A percentile compares a stretch with the other conserved stretches of the same genome.
Conservation (phyloP, 64 coral and sea anemone genomes). For the Acropora tenuis region DNA sequence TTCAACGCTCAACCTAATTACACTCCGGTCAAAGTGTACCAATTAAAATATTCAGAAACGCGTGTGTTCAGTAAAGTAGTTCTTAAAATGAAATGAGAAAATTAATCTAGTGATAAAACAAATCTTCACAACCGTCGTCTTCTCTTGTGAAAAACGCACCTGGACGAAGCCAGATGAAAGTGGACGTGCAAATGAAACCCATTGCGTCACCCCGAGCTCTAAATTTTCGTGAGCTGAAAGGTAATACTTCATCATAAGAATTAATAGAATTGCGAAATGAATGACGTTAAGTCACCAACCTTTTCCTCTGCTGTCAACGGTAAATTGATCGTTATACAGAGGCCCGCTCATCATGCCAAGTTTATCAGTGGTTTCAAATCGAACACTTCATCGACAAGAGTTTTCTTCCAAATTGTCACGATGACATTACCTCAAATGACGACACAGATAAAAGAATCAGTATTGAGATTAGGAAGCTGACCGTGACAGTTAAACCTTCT, state of each 20-base stretch:
- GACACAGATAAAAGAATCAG: no score
- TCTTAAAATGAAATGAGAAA: no score
- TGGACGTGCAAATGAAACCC: no score
- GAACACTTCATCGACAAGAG: neutral
- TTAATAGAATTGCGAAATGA: neutral
- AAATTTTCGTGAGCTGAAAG: no score
- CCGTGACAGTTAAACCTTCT: no score
- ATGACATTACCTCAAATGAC: neutral
- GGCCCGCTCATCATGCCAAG: neutral
- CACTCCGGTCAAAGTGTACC: neutral
- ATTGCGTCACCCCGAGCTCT: no score
- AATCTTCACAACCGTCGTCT: neutral
- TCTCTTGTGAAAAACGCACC: neutral
- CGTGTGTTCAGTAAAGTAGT: no score
- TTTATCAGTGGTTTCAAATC: neutral
- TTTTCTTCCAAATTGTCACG: neutral
- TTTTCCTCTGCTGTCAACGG: neutral
- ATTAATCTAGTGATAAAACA: no score
- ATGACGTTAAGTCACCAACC: neutral
- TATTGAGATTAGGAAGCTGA: no score
- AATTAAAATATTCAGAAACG: neutral
- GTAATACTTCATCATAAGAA: no score
- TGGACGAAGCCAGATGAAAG: neutral
- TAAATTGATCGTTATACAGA: neutral
- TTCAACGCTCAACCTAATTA: neutral